A percentile compares a stretch with the other conserved stretches of the same genome.
Evolutionary conservation across 64 coral and sea anemone species (phyloP).

Genomic region (Montipora sp.): DNA sequence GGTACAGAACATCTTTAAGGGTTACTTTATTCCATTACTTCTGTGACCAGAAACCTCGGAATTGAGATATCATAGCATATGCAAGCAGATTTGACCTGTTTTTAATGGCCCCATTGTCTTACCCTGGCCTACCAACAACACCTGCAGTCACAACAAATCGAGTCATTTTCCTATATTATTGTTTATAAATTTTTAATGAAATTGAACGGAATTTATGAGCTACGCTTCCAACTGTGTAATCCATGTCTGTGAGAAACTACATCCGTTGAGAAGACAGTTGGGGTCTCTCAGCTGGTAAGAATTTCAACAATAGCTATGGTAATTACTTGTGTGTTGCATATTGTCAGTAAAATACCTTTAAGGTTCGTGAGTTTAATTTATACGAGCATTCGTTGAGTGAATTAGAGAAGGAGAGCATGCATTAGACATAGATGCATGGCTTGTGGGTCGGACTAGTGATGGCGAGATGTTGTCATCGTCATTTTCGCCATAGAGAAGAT

Average conservation of each 20-base stretch:
- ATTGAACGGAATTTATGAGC: not conserved
- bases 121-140: not conserved
- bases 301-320: not conserved
- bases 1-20: not conserved
- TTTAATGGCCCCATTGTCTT: not conserved
- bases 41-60: not conserved
- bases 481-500: not conserved
- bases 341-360: not conserved
- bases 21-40: not conserved
- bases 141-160: not conserved
- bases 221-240: not conserved
- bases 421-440: too few species aligned
- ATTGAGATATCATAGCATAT: not conserved
- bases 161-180: not conserved
- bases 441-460: too few species aligned
- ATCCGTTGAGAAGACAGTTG: not conserved
- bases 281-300: not conserved
- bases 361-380: not conserved
- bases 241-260: not conserved
- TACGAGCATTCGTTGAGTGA: not conserved
- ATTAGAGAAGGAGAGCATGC: not conserved
- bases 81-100: not conserved
- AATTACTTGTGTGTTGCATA: not conserved
- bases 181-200: not conserved
- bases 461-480: not conserved